Evolutionary conservation across 2,888 invertebrate genomes (phyloP), one percentile per base, ranked within the genome.

Genomic region (Callimorpha dominula): DNA sequence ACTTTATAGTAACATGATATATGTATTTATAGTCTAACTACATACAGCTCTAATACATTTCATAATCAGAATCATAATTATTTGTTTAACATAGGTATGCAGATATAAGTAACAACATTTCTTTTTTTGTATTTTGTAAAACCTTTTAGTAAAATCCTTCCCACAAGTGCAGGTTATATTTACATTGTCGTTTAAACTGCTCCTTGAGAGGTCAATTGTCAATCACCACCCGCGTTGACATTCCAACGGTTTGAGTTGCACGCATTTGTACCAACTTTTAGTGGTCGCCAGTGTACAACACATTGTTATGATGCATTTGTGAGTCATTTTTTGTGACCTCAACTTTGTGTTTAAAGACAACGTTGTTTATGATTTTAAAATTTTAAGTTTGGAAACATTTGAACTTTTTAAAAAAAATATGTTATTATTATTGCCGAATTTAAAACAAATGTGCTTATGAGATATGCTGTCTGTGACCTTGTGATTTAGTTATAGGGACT

Each of bases 201-300:
- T 82, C 89, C 90, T 91, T 90, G 90, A 90, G 86, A 91, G 89
- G 89, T 90, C 90, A 91, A 87, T 90, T 90, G 89, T 89, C 90
- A 90, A 90, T 89, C 88, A 86, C 87, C 85, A 85, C 83, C 85
- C 86, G 87, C 86, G 88, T 89, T 89, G 90, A 89, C 90, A 92
- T 91, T 89, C 89, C 88, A 77, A 80, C 69, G 81, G 78, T 86
- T 85, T 85, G 84, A 84, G 81, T 81, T 86, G 84, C 78, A 81
- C 83, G 83, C 78, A 81, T 83, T 85, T 77, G 81, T 84, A 78
- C 80, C 80, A 8, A 81, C 83, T 84, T 85, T 81, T 82, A 79
- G 81, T 86, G 80, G 73, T 79, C 78, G 74, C 72, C 78, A 83
- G 80, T 83, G 80, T 79, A 79, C 68, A 67, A 49, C 40, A 40